Evolutionary conservation across 2,113 vertebrate genomes (phyloP), one percentile per base, ranked within the genome.

Genomic region (Phocoena sinus): DNA sequence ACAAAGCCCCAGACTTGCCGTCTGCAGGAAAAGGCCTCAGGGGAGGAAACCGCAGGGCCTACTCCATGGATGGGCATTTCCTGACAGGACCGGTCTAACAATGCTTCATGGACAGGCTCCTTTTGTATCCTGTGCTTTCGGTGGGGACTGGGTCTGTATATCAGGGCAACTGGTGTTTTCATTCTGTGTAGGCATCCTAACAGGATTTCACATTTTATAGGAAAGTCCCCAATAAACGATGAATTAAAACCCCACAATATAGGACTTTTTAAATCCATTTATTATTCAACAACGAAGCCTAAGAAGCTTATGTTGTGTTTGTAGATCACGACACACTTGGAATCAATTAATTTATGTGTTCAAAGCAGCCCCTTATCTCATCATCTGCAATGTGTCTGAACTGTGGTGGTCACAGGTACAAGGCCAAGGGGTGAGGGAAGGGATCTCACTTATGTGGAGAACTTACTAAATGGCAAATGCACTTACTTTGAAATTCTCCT

Each of bases 251-350:
- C 14, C 15, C 38, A 41, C 67, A 76, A 80, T 76, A 74, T n/a
- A 62, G 12, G 44, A 28, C 15, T 94, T 94, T 76, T 60, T 15
- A 77, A 93, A 94, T 76, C n/a, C 31, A 96, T 26, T 87, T 84
- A 60, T 89, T 95, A 96, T 91, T 82, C 67, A 50, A 33, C 56
- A 68, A 87, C 28, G 15, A 92, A 80, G n/a, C n/a, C 12, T 13
- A 60, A 62, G 79, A 44, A 53, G 25, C 47, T 63, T 53, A 14
- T 36, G 33, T 28, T 90, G 26, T 21, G 33, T 50, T 73, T 91
- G 77, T 88, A 18, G 82, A 38, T 56, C 53, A 36, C 8, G 21
- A 21, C 15, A 56, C 4, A 14, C 33, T 7, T 65, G 31, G 58
- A 82, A 65, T 65, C 38, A 14, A 73, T 36, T 41, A 12, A 73